Evolutionary conservation across 2,797 vertebrate genomes (phyloP), one percentile per base, ranked within the genome.

Genomic region (Sebastes kiyomatsui): DNA sequence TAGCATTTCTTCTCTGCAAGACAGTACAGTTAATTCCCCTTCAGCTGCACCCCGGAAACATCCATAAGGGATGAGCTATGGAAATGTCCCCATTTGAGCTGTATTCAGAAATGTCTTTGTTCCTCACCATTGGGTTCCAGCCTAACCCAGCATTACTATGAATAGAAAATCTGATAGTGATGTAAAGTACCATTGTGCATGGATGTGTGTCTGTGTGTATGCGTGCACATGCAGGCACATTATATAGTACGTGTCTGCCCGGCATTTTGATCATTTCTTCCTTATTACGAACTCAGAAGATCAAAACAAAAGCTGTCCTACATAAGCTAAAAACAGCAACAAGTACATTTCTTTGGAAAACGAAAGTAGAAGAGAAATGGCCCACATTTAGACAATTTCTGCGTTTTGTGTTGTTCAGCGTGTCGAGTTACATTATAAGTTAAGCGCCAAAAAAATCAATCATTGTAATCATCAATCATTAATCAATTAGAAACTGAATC

Each of bases 71-170:
- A 90, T 80, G 81, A 83, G 83, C 80, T 84, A 72, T 79, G 83
- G 75, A 89, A 88, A 88, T 82, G 90, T 92, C 86, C 85, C 88
- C 84, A 81, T 90, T 87, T 87, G 73, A 85, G 89, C 77, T 79
- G 75, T 25, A 87, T 91, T 92, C 87, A 91, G 62, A 87, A 76
- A 83, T 82, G 75, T 87, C 87, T 91, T 92, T 91, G 90, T 93
- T 91, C 89, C 85, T 77, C 89, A 79, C 84, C 77, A 65, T 46
- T 83, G 87, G 87, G 83, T 83, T 91, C 74, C 84, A 85, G 82
- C 69, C 72, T 65, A 87, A 82, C 65, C 72, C 77, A 67, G 84
- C 78, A 79, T 89, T 76, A 67, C 85, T 82, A 83, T 92, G 90
- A 91, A 92, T 88, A 83, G 88, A 80, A 83, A 72, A 89, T 89